Percentiles rank a stretch among this genome's conserved stretches.
Evolutionary conservation across 2,797 vertebrate species (phyloP).

Genomic region (Sebastes miniatus): DNA sequence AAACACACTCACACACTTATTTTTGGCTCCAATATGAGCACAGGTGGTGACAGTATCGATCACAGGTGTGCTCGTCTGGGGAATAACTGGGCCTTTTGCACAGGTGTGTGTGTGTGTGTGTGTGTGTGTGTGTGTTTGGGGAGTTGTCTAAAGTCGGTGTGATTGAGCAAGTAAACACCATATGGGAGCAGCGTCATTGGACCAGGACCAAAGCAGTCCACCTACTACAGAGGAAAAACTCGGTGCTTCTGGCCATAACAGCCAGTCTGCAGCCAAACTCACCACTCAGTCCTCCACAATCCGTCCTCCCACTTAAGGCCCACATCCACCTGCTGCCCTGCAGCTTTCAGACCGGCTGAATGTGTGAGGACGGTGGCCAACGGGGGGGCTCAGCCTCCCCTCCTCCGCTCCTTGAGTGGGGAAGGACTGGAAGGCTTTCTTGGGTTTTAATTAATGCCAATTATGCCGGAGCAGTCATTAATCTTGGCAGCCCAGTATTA

Average conservation of each 20-base stretch:
- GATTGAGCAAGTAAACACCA: conserved; percentile 77
- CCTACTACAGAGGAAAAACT: conserved; percentile 43
- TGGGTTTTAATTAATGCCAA: conserved; percentile 78
- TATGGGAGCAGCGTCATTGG: conserved; percentile 69
- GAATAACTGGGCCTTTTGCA: conserved; percentile 45
- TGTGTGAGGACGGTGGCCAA: conserved; percentile 39
- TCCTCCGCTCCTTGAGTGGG: conserved; percentile 40
- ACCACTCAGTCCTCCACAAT: conserved; percentile 19
- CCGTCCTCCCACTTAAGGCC: conserved; percentile 41
- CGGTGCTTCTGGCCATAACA: conserved; percentile 27
- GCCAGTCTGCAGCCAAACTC: conserved; percentile 48
- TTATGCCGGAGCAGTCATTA: conserved; percentile 76
- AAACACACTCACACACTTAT: conserved; percentile 7
- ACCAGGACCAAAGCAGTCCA: conserved; percentile 58
- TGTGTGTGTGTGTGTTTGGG: conserved; percentile 44
- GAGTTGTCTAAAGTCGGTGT: conserved; percentile 62
- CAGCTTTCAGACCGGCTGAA: conserved; percentile 36
- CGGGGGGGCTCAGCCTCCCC: conserved; percentile 28
- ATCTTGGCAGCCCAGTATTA: conserved; percentile 76
- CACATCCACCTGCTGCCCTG: conserved; percentile 61
- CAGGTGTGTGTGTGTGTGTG: conserved; percentile 44
- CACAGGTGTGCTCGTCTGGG: conserved; percentile 69
- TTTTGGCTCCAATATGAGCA: conserved; percentile 57
- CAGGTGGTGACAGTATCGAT: conserved; percentile 68
- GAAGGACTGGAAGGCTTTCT: conserved; percentile 64